Evolutionary conservation across 2,797 vertebrate genomes (phyloP).

Genomic region (Florisuga fusca): DNA sequence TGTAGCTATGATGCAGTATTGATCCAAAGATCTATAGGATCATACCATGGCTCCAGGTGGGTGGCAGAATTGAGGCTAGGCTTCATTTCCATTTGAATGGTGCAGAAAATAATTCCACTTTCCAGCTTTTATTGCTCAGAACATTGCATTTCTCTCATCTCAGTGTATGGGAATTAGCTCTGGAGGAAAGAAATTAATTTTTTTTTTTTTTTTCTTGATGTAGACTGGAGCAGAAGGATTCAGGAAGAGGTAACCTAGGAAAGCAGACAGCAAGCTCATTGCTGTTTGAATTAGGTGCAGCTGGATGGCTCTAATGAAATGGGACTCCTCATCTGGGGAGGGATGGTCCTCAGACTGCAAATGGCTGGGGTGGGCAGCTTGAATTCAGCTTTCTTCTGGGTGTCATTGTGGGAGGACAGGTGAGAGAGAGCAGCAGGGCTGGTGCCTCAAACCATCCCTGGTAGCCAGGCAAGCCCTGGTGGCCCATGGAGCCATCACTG

Average conservation of each 20-base stretch:
- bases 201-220: background rate
- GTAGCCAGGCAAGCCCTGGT: background rate
- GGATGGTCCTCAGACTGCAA: background rate
- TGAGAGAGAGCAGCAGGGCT: background rate
- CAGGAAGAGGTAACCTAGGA: conserved; percentile 1
- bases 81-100: conserved; percentile 77
- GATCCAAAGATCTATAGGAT: conserved; percentile 74
- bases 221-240: conserved; percentile 44
- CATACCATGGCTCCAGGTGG: conserved; percentile 65
- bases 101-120: conserved; percentile 65
- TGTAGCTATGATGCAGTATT: conserved; percentile 70
- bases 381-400: background rate
- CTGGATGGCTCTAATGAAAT: background rate
- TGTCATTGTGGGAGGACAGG: background rate
- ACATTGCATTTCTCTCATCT: conserved; percentile 58
- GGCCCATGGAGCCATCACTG: accelerated
- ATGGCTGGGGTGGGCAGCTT: background rate
- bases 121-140: conserved; percentile 61
- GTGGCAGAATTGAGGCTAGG: conserved; percentile 55
- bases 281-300: conserved; percentile 41
- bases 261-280: conserved; percentile 48
- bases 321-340: background rate
- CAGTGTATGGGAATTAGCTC: conserved; percentile 56
- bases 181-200: conserved; percentile 21
- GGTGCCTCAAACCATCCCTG: too few species aligned